These are phyloP conservation scores for Calycopis cecrops DNA, from an alignment of 1,140 invertebrate species.

Conservation along the genomic window DNA sequence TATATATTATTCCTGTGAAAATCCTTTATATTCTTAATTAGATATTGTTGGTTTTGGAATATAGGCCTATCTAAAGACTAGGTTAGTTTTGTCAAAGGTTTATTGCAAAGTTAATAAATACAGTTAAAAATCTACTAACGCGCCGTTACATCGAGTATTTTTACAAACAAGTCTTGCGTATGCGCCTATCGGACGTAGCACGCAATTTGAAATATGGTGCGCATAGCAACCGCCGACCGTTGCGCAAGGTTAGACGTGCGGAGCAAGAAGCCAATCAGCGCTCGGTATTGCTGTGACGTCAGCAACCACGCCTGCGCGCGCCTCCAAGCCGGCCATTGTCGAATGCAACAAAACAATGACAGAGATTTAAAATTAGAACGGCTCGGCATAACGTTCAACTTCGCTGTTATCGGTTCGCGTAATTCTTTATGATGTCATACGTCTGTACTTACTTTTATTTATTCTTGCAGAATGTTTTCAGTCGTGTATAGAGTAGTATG, in stretches of 20 bases:
- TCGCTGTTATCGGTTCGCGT: neutral
- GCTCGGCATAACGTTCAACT: neutral
- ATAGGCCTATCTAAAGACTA: no score
- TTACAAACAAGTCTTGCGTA: conserved; percentile 10
- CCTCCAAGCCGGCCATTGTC: conserved; percentile 36
- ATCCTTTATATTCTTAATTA: no score
- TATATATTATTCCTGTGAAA: no score
- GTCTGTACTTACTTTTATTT: no score
- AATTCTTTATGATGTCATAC: no score
- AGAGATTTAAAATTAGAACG: conserved; percentile 4
- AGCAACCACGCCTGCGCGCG: conserved; percentile 70
- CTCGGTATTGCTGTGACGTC: conserved; percentile 51
- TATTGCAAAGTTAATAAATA: no score
- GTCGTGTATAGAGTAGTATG: no score
- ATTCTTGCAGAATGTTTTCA: no score
- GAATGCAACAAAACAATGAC: conserved; percentile 8
- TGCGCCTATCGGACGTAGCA: conserved; percentile 20
- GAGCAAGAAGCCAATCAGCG: conserved; percentile 43
- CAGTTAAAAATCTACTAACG: no score
- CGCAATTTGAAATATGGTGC: conserved; percentile 14
- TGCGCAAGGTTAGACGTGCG: conserved; percentile 63
- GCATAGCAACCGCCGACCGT: conserved; percentile 67
- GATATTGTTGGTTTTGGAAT: no score
- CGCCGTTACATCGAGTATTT: no score
- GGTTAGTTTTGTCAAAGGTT: no score